A percentile compares a stretch with the other conserved stretches of the same genome.
Evolutionary conservation across 1,140 invertebrate genomes (phyloP).

Genomic region (Wiebesia pumilae): DNA sequence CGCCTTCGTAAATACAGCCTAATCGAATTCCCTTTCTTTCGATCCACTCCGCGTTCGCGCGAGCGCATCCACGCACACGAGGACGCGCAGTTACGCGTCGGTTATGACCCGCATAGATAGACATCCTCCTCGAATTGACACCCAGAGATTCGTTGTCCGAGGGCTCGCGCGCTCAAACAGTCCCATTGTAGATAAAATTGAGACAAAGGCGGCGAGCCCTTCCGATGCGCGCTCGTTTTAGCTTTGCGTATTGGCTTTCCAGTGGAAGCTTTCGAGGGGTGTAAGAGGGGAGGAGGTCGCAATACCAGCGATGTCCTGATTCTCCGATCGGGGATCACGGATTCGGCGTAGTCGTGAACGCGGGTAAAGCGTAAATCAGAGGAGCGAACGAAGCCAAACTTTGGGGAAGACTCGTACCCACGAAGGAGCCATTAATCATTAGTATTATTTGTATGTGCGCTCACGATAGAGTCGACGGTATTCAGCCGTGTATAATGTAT

Average conservation of each 20-base stretch:
- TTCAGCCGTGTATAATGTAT: neutral
- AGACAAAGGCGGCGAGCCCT: constrained; percentile 57
- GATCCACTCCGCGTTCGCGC: neutral
- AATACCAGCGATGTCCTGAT: neutral
- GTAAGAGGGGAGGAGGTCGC: neutral
- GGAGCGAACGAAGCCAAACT: neutral
- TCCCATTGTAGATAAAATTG: constrained; percentile 73
- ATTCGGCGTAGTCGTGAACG: neutral
- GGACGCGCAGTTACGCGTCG: neutral
- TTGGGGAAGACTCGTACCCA: neutral
- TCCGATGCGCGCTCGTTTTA: neutral
- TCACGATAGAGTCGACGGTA: neutral
- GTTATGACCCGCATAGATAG: constrained; percentile 64
- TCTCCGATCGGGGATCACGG: neutral
- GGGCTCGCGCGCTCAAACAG: constrained; percentile 68
- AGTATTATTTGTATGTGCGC: neutral
- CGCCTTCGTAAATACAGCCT: constrained; percentile 18
- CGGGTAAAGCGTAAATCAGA: neutral
- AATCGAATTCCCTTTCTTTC: constrained; percentile 21
- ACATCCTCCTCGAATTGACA: constrained; percentile 60
- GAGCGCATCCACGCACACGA: neutral
- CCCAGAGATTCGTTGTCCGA: constrained; percentile 62
- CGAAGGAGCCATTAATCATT: constrained; percentile 27
- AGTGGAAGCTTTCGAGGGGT: no score
- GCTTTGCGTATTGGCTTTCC: neutral